A percentile compares a stretch with the other conserved stretches of the same genome.
Conservation (phyloP, 2,797 vertebrate species). For the Halcyon smyrnensis region DNA sequence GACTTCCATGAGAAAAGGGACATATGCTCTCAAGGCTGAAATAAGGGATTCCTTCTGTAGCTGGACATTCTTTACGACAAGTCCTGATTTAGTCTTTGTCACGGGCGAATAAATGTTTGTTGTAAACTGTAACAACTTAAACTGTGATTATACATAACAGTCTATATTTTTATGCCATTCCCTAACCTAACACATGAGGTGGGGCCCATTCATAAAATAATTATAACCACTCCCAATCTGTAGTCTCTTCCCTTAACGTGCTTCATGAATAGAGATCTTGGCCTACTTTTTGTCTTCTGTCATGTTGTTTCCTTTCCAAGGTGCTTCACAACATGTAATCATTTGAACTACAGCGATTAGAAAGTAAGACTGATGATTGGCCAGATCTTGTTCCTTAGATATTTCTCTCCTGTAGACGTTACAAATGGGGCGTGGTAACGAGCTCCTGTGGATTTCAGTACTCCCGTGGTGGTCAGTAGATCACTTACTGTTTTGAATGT, state of each 20-base stretch:
- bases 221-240: neutral
- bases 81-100: neutral
- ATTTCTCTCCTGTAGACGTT: neutral
- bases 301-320: neutral
- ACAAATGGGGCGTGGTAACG: fast-evolving
- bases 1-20: neutral
- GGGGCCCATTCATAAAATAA: neutral
- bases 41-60: neutral
- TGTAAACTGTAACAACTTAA: neutral
- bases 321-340: neutral
- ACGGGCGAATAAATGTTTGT: neutral
- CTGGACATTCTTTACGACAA: neutral
- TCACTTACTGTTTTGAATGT: neutral
- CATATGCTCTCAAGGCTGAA: neutral
- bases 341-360: neutral
- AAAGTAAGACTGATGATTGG: neutral
- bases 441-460: neutral
- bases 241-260: neutral
- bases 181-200: neutral
- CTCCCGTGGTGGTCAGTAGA: neutral
- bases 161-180: neutral
- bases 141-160: neutral
- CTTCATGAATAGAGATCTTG: neutral
- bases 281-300: neutral
- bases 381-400: neutral